Conservation (phyloP, 2,888 invertebrate genomes). For the Malacosoma neustria region DNA sequence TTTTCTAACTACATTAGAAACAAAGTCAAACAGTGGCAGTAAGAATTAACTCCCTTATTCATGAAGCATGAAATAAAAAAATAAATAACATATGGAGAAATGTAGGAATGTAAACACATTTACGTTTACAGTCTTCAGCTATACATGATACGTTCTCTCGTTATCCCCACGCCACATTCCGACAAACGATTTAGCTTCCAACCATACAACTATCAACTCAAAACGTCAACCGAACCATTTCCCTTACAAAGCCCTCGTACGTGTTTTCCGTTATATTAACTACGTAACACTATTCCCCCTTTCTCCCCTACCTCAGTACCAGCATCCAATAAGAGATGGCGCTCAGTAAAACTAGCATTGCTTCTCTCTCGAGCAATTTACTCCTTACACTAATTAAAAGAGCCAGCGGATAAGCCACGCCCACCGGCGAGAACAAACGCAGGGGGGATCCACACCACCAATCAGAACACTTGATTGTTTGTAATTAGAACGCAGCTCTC, state of each 20-base stretch:
- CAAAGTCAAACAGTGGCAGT: too few relatives aligned
- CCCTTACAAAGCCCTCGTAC: slow-evolving; percentile 60
- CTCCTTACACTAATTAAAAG: slow-evolving; percentile 76
- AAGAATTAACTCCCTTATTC: too few relatives aligned
- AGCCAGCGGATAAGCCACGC: slow-evolving; percentile 67
- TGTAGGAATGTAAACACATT: not conserved
- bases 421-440: slow-evolving; percentile 66
- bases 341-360: slow-evolving; percentile 49
- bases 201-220: slow-evolving; percentile 52
- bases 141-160: slow-evolving; percentile 11
- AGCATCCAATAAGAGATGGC: slow-evolving; percentile 71
- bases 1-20: too few relatives aligned
- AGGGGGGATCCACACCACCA: slow-evolving; percentile 60
- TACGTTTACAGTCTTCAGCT: not conserved
- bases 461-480: slow-evolving; percentile 70
- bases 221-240: slow-evolving; percentile 63
- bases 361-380: slow-evolving; percentile 71
- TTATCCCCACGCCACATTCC: slow-evolving; percentile 18
- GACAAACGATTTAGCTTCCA: slow-evolving; percentile 35
- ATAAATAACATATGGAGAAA: too few relatives aligned
- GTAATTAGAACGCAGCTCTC: slow-evolving; percentile 70
- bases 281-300: slow-evolving; percentile 63
- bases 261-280: slow-evolving; percentile 71
- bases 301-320: slow-evolving; percentile 45
- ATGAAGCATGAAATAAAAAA: too few relatives aligned